Conservation (phyloP, 1,140 invertebrate genomes). For the Pinna nobilis region DNA sequence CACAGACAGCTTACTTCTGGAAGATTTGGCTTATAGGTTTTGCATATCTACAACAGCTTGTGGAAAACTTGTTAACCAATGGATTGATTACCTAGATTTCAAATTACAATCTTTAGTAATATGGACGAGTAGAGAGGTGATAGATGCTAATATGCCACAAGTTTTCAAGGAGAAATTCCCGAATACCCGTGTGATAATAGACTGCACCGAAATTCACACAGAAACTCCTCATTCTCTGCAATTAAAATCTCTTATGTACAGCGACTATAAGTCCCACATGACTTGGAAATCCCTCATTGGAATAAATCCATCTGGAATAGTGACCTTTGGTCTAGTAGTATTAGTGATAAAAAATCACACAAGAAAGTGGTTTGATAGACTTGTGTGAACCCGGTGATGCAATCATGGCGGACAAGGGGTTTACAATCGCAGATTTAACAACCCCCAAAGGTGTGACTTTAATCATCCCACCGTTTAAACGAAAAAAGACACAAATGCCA, state of each 20-base stretch:
- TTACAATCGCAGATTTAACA: constrained; percentile 20
- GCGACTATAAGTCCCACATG: constrained; percentile 8
- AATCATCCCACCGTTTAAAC: constrained; percentile 43
- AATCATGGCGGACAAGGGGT: constrained; percentile 36
- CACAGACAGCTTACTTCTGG: too few relatives aligned
- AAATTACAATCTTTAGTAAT: constrained; percentile 43
- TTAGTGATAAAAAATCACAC: constrained; percentile 35
- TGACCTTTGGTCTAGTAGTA: constrained; percentile 14
- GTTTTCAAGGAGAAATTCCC: constrained; percentile 48
- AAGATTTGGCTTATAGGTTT: too few relatives aligned
- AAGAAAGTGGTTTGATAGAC: constrained; percentile 18
- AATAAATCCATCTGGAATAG: not conserved
- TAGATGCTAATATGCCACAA: constrained; percentile 41
- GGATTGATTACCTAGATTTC: constrained; percentile 50
- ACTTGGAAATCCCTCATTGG: not conserved
- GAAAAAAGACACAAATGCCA: not conserved
- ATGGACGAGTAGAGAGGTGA: constrained; percentile 31
- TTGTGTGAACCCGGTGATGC: constrained; percentile 19
- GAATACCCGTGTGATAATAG: constrained; percentile 48
- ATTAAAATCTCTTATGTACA: not conserved
- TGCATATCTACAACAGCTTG: too few relatives aligned
- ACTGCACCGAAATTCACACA: constrained; percentile 49
- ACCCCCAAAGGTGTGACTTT: constrained; percentile 17
- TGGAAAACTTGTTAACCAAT: constrained; percentile 39
- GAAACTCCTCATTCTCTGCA: constrained; percentile 38